phyloP scores from a whole-genome alignment of 2,888 invertebrate species.

The Gisinianus flammeolus region DNA sequence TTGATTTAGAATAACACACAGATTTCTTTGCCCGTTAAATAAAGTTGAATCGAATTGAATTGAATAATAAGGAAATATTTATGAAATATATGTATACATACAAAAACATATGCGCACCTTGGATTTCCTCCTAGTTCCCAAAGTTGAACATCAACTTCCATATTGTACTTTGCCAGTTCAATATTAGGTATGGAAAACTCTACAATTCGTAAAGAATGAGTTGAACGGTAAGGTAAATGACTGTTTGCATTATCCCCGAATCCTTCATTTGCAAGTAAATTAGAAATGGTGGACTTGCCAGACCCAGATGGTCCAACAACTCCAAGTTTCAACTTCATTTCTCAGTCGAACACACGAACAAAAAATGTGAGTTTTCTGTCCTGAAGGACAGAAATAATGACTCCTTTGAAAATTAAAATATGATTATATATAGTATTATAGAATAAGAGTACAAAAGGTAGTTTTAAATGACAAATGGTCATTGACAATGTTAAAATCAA shows the following conservation, averaged over 20 bases:
- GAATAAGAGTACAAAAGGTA: background rate
- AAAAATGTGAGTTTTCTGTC: background rate
- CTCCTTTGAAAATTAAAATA: background rate
- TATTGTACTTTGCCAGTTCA: conserved; percentile 49
- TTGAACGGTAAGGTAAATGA: conserved; percentile 54
- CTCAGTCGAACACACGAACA: background rate
- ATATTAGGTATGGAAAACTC: conserved; percentile 51
- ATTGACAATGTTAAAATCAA: too few species aligned
- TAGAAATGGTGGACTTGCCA: conserved; percentile 55
- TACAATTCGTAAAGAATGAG: conserved; percentile 55
- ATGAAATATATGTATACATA: too few species aligned
- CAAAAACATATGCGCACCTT: too few species aligned
- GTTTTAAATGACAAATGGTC: background rate
- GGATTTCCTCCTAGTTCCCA: conserved; percentile 59
- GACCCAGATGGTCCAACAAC: conserved; percentile 54
- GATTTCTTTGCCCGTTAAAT: background rate
- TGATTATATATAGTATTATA: background rate
- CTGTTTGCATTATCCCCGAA: conserved; percentile 42
- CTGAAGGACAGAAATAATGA: background rate
- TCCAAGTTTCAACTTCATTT: conserved; percentile 56
- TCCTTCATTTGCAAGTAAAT: conserved; percentile 54
- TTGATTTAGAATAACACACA: background rate
- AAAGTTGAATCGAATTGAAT: background rate
- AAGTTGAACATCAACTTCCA: conserved; percentile 54
- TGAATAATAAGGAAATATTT: too few species aligned